These are phyloP conservation scores for Denticeps clupeoides DNA, from an alignment of 2,797 vertebrate genomes.

Conservation along the genomic window DNA sequence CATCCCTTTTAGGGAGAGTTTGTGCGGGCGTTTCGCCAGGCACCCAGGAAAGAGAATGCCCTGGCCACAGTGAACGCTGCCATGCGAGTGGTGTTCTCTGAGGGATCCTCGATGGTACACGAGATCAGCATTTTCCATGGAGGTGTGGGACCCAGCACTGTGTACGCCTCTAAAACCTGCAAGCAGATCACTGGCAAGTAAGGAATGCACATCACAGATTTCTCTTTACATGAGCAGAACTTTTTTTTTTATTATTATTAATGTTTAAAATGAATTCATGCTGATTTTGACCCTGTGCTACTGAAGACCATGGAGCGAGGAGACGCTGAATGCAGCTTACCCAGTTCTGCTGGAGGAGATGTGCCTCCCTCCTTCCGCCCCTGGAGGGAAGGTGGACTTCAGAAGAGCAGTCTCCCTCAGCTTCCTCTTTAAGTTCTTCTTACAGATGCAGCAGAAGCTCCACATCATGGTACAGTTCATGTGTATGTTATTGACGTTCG, in stretches of 20 bases:
- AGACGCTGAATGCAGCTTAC: slow-evolving; percentile 63
- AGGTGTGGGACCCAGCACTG: slow-evolving; percentile 54
- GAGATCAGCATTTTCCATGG: slow-evolving; percentile 73
- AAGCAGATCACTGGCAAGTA: slow-evolving; percentile 58
- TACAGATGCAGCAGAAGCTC: slow-evolving; percentile 65
- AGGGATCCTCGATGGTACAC: slow-evolving; percentile 54
- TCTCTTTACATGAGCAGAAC: not conserved
- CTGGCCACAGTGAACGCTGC: slow-evolving; percentile 65
- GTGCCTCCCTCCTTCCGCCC: slow-evolving; percentile 45
- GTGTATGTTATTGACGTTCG: too few species aligned
- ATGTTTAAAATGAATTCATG: too few species aligned
- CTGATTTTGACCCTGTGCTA: not conserved
- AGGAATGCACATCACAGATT: not conserved
- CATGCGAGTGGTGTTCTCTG: slow-evolving; percentile 71
- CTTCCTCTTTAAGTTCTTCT: slow-evolving; percentile 80
- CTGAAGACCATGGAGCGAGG: slow-evolving; percentile 68
- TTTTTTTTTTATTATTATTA: too few species aligned
- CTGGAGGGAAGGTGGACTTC: slow-evolving; percentile 66
- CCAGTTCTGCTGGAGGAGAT: slow-evolving; percentile 67
- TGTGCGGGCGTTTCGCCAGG: slow-evolving; percentile 72
- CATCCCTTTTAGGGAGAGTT: slow-evolving; percentile 63
- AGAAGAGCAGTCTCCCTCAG: slow-evolving; percentile 70
- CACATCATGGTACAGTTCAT: too few species aligned
- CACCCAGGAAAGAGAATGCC: slow-evolving; percentile 67
- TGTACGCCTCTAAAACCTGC: slow-evolving; percentile 53